Evolutionary conservation across 2,113 vertebrate genomes (phyloP).

Genomic region (Benthochromis sp.): DNA sequence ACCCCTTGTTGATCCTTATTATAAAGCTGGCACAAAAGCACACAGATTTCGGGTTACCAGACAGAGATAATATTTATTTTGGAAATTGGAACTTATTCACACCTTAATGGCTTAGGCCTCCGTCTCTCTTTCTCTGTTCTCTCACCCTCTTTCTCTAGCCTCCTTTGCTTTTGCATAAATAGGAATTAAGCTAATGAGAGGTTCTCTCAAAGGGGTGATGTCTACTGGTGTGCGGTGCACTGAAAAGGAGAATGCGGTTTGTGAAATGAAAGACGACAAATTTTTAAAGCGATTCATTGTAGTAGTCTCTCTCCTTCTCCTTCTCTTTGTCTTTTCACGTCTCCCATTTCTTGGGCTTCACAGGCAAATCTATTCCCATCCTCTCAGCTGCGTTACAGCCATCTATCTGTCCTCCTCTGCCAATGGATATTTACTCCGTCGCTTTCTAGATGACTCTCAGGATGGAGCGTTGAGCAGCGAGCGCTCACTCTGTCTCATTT

Average conservation of each 20-base stretch:
- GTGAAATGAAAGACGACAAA: conserved; percentile 17
- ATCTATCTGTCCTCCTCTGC: conserved; percentile 39
- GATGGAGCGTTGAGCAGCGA: conserved; percentile 33
- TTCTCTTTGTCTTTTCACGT: neutral
- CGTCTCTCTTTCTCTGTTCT: neutral
- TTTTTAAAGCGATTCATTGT: conserved; percentile 12
- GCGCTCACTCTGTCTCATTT: conserved; percentile 60
- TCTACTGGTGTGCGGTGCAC: neutral
- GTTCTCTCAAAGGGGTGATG: neutral
- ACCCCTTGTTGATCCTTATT: conserved; percentile 64
- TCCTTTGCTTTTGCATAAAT: conserved; percentile 1
- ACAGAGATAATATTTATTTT: conserved; percentile 75
- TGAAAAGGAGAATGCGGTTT: neutral
- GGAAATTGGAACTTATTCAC: conserved; percentile 71
- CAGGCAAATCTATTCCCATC: conserved; percentile 34
- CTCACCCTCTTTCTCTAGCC: neutral
- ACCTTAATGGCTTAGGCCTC: conserved; percentile 58
- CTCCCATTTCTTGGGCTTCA: neutral
- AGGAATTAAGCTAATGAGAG: conserved; percentile 28
- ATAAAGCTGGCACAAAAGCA: conserved; percentile 54
- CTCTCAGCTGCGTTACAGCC: neutral
- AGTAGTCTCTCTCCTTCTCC: neutral
- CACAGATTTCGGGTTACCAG: conserved; percentile 60
- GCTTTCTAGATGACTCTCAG: conserved; percentile 46
- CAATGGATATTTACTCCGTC: conserved; percentile 62